Evolutionary conservation across 2,888 invertebrate genomes (phyloP), one percentile per base, ranked within the genome.

Genomic region (Macrosoma leucophasiata): DNA sequence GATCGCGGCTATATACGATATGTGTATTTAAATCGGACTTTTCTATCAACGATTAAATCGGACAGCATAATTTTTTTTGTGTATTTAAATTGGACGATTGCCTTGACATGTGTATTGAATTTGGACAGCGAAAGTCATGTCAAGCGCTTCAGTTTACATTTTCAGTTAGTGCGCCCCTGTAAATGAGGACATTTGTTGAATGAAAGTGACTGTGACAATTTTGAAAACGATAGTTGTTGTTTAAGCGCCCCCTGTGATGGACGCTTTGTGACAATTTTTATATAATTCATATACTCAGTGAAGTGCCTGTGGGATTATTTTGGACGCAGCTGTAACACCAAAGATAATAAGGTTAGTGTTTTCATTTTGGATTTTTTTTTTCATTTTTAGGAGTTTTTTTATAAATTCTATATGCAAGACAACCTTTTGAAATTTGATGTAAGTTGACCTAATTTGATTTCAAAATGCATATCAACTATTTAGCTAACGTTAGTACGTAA

Each of bases 191-290:
- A 45, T 57, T 56, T 69, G 65, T 71, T 73, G 67, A 62, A 67
- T 67, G 74, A 75, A 76, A 78, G 78, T 78, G 78, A 69, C 68
- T 70, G 75, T 74, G 78, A 77, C 77, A 71, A 62, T 74, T 71
- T 74, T 73, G 69, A 73, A 73, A 71, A 39, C 66, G 68, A 71
- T 59, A 68, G 67, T 72, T 58, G 46, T 53, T 41, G 42, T 63
- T 63, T 66, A 61, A 42, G 49, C 58, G 54, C 39, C 63, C 62
- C 64, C 61, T 46, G 50, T 58, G 53, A 58, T 56, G 55, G 54
- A 47, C 60, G 52, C 8, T 11, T 30, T 41, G 38, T 39, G 22
- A 21, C 30, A 36, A 39, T 28, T 24, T 36, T 31, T 33, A 7
- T 13, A 20, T 26, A 30, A 25, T 23, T 33, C 9, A 36, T 32